Evolutionary conservation across 2,888 invertebrate genomes (phyloP), one percentile per base, ranked within the genome.

Genomic region (Cheilosia vulpina): DNA sequence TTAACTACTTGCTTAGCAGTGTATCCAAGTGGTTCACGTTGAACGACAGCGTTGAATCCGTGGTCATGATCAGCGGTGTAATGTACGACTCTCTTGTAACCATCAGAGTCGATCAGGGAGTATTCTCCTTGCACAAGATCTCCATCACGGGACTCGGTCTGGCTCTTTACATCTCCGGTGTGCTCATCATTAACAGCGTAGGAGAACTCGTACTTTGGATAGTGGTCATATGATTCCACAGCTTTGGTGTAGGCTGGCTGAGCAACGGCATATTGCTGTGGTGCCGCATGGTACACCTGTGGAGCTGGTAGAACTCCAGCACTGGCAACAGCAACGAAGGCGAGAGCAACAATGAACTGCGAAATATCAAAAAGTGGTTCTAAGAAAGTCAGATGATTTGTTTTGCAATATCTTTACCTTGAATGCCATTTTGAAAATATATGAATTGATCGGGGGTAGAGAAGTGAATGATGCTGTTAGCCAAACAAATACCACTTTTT

Each of bases 141-240:
- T 21, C 94, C 94, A 79, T 92, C 90, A 88, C 94, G 93, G 88
- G 93, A 93, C 91, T 94, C 94, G 82, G 93, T 93, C 91, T 94
- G 94, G 17, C 88, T 91, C 84, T 92, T 92, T 43, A 89, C 88
- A 87, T 92, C 92, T 38, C 92, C 92, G 31, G 92, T 92, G 45
- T 91, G 84, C 76, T 89, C 88, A 75, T 93, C 92, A 87, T 92
- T 90, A 11, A 92, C 90, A 27, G 91, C 90, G 83, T 92, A 92
- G 3, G 90, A 89, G 88, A 89, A 92, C 45, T 89, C 89, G 89
- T 92, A 92, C 88, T 91, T 91, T 50, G 88, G 89, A 87, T 88
- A 83, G 38, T 84, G 85, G 65, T 88, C 88, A 71, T 87, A 87
- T 5, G 87, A 88, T 47, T 87, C 88, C 41, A 60, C 87, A 15